Evolutionary conservation across 2,888 invertebrate species (phyloP).

Genomic region (Myathropa florea): DNA sequence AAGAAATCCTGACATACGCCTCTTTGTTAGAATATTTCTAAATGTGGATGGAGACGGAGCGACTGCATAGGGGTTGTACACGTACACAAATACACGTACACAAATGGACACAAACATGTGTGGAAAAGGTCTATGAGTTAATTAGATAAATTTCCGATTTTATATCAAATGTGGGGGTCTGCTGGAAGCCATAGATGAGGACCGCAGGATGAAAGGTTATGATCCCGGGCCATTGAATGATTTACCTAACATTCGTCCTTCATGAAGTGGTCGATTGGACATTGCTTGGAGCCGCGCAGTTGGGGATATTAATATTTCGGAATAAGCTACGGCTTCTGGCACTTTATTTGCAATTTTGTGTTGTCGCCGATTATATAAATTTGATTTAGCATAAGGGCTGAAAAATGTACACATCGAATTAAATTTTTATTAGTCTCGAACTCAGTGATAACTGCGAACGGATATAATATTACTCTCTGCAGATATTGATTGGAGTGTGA

Average conservation of each 20-base stretch:
- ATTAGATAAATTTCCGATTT: slow-evolving; percentile 70
- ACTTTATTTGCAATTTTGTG: neutral
- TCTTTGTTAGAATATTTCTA: slow-evolving; percentile 44
- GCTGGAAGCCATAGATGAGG: slow-evolving; percentile 30
- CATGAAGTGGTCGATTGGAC: slow-evolving; percentile 34
- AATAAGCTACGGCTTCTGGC: neutral
- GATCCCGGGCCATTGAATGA: slow-evolving; percentile 41
- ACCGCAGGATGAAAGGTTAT: slow-evolving; percentile 23
- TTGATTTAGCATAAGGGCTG: neutral
- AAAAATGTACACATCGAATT: neutral
- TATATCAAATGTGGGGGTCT: slow-evolving; percentile 25
- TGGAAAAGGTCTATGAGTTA: slow-evolving; percentile 58
- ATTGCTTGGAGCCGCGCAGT: neutral
- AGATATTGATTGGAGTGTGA: neutral
- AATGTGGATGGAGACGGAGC: slow-evolving; percentile 47
- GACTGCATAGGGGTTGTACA: neutral
- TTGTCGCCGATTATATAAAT: neutral
- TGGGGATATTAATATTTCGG: neutral
- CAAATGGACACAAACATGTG: slow-evolving; percentile 2
- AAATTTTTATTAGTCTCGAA: neutral
- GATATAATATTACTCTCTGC: neutral
- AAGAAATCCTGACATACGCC: slow-evolving; percentile 52
- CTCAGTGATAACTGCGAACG: neutral
- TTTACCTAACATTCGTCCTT: slow-evolving; percentile 29
- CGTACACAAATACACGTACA: neutral